phyloP scores from a whole-genome alignment of 2,797 vertebrate genomes.

The Lagodon rhomboides region DNA sequence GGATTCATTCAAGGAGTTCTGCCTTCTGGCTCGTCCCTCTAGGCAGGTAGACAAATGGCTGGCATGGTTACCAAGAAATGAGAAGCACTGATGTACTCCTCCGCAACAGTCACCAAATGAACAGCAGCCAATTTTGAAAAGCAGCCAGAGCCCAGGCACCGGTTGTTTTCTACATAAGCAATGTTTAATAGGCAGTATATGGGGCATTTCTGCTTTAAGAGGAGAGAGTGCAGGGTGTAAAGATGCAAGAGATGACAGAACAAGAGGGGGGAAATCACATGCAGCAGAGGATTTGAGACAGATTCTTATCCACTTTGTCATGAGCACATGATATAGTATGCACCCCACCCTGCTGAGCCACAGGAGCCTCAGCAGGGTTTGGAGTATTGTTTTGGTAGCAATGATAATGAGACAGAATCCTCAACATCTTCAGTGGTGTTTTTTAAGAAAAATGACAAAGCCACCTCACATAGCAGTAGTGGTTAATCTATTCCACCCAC shows the following conservation, averaged over 20 bases:
- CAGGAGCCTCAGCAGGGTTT: slow-evolving; percentile 42
- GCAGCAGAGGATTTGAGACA: slow-evolving; percentile 20
- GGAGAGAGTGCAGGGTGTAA: slow-evolving; percentile 11
- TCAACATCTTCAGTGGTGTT: slow-evolving; percentile 50
- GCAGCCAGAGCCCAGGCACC: slow-evolving; percentile 11
- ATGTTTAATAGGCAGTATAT: slow-evolving; percentile 30
- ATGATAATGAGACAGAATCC: slow-evolving; percentile 68
- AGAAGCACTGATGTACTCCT: slow-evolving; percentile 49
- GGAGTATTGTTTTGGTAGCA: slow-evolving; percentile 54
- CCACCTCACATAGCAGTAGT: slow-evolving; percentile 50
- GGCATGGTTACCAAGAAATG: slow-evolving; percentile 43
- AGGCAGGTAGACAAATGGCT: slow-evolving; percentile 53
- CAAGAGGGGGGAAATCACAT: slow-evolving; percentile 27
- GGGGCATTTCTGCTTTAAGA: slow-evolving; percentile 25
- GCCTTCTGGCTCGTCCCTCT: slow-evolving; percentile 16
- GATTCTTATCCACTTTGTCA: slow-evolving; percentile 52
- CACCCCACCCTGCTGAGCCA: slow-evolving; percentile 41
- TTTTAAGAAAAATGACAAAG: slow-evolving; percentile 66
- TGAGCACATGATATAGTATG: slow-evolving; percentile 35
- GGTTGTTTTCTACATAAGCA: slow-evolving; percentile 13
- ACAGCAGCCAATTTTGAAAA: slow-evolving; percentile 54
- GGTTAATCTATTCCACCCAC: slow-evolving; percentile 80
- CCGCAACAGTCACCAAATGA: slow-evolving; percentile 62
- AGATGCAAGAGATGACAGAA: slow-evolving; percentile 19
- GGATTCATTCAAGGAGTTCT: slow-evolving; percentile 31